These are phyloP conservation scores for Drosophila ironensis DNA, from an alignment of 1,140 invertebrate species.

Conservation along the genomic window DNA sequence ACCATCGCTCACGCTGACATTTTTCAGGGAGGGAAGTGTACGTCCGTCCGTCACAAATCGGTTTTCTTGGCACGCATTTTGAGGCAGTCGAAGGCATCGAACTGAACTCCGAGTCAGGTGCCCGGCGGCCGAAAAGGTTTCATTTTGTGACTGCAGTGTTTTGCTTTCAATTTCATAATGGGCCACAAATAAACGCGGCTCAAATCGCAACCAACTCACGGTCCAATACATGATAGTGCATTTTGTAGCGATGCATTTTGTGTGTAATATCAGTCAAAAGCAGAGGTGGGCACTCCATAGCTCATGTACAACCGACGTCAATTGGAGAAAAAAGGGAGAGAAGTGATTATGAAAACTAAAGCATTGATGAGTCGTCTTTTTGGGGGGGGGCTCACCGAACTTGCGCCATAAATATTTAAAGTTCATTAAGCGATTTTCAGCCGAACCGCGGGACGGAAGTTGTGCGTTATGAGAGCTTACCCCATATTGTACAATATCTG, in stretches of 20 bases:
- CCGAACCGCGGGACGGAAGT: constrained; percentile 5
- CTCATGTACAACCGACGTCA: constrained; percentile 4
- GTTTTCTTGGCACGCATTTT: constrained; percentile 59
- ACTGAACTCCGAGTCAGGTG: constrained; percentile 6
- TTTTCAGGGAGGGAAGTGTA: constrained; percentile 12
- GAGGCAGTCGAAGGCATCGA: constrained; percentile 5
- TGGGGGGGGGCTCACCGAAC: not conserved
- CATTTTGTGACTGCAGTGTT: constrained; percentile 10
- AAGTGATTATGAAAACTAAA: constrained; percentile 34
- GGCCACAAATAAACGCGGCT: constrained; percentile 1
- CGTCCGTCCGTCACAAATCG: constrained; percentile 3
- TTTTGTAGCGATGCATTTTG: constrained; percentile 22
- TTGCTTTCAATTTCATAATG: constrained; percentile 32
- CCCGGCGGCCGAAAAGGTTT: not conserved
- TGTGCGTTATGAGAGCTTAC: constrained; percentile 28
- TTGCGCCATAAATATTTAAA: constrained; percentile 58
- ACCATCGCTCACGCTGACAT: constrained; percentile 16
- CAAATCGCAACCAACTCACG: constrained; percentile 40
- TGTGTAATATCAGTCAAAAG: not conserved
- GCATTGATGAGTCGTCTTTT: constrained; percentile 12
- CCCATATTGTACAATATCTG: constrained; percentile 39
- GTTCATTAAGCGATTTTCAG: constrained; percentile 56
- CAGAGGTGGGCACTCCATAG: too few species aligned
- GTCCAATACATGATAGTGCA: constrained; percentile 30
- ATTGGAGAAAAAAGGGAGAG: not conserved